phyloP scores from a whole-genome alignment of 2,797 vertebrate genomes.

The Girardinus metallicus region DNA sequence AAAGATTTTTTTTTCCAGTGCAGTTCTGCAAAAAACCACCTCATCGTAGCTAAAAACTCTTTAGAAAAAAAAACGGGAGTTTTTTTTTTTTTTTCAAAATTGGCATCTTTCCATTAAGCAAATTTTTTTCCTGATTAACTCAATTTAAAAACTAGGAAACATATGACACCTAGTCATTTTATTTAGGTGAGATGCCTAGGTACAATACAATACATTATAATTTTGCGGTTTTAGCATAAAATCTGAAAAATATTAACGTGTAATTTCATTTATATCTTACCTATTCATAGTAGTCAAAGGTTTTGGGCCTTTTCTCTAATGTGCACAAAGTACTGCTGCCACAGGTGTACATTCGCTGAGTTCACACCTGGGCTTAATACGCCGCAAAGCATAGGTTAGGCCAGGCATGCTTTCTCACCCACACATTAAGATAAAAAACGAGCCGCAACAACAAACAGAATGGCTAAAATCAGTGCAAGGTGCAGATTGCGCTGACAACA shows the following conservation, averaged over 20 bases:
- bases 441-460: conserved; percentile 8
- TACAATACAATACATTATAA: not conserved
- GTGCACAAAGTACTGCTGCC: not conserved
- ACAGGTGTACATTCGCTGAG: not conserved
- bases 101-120: too few relatives aligned
- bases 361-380: not conserved
- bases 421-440: not conserved
- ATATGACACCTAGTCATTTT: too few relatives aligned
- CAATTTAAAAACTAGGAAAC: too few relatives aligned
- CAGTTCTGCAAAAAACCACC: too few relatives aligned
- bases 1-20: too few relatives aligned
- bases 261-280: not conserved
- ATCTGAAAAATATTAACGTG: not conserved
- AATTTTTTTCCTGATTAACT: too few relatives aligned
- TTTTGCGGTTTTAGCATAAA: not conserved
- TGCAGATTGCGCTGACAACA: conserved; percentile 26
- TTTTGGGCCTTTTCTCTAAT: not conserved
- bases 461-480: conserved; percentile 21
- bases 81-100: too few relatives aligned
- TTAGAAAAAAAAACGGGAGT: too few relatives aligned
- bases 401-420: not conserved
- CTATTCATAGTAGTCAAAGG: not conserved
- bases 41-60: too few relatives aligned
- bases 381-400: not conserved
- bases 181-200: too few relatives aligned